Evolutionary conservation across 2,797 vertebrate species (phyloP).

Genomic region (Chrysocyon brachyurus): DNA sequence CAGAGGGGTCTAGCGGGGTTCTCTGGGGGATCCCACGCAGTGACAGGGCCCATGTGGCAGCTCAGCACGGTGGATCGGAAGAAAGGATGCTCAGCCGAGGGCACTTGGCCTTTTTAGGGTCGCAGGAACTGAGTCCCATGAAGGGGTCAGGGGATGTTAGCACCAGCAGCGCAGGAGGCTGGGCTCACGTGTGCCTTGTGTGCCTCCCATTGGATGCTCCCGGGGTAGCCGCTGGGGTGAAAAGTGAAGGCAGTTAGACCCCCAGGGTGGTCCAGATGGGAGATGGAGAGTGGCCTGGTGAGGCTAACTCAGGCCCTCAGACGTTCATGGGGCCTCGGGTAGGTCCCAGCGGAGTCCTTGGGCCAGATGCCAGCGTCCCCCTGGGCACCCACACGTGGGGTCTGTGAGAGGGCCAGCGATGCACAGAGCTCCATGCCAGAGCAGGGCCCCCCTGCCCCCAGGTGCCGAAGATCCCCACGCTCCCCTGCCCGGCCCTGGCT

Average conservation of each 20-base stretch:
- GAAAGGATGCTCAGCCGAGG: background rate
- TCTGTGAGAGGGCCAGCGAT: background rate
- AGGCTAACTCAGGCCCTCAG: background rate
- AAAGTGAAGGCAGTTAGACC: background rate
- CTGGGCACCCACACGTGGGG: rapidly evolving
- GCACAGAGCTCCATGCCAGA: rapidly evolving
- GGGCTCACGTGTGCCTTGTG: rapidly evolving
- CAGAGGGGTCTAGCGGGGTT: background rate
- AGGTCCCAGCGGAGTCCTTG: background rate
- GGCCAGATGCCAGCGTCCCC: rapidly evolving
- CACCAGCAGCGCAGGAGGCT: background rate
- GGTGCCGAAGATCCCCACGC: rapidly evolving
- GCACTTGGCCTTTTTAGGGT: background rate
- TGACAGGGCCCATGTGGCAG: background rate
- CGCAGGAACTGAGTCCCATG: rapidly evolving
- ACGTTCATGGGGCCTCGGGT: rapidly evolving
- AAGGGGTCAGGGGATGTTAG: background rate
- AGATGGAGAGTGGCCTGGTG: too few relatives aligned
- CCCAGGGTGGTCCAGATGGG: background rate
- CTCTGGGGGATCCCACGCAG: rapidly evolving
- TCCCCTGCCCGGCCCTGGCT: rapidly evolving
- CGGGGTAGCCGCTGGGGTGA: background rate
- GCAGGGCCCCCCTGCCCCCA: background rate
- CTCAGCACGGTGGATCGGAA: background rate
- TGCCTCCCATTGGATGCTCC: background rate